Conservation (phyloP, 92 coral and sea anemone genomes). For the Epizoanthus rinbou region DNA sequence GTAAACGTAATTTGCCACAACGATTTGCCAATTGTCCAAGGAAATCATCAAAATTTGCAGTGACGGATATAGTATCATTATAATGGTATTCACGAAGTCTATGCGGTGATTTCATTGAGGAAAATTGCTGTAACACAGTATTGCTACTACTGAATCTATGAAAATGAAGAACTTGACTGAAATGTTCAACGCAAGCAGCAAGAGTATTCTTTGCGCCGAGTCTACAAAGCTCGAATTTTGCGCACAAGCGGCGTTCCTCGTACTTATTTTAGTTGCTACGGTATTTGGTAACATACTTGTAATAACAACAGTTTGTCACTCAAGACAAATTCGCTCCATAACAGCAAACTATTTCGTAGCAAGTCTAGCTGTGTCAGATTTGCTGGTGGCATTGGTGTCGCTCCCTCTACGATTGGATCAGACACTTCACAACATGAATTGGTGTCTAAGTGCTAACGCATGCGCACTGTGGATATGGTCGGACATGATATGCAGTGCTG, state of each 20-base stretch:
- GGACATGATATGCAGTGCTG: constrained; percentile 39
- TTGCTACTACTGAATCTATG: no score
- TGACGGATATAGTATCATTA: no score
- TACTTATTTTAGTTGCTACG: constrained; percentile 13
- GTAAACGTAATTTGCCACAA: no score
- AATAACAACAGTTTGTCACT: constrained; percentile 21
- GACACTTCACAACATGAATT: constrained; percentile 42
- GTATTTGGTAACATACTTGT: constrained; percentile 33
- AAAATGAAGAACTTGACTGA: neutral
- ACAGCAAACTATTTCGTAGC: constrained; percentile 37
- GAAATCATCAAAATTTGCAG: no score
- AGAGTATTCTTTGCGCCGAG: constrained; percentile 22
- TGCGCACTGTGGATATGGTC: constrained; percentile 48
- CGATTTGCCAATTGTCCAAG: no score
- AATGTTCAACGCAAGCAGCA: constrained; percentile 31
- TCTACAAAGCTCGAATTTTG: constrained; percentile 28
- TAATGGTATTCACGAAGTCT: no score
- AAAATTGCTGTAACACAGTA: no score
- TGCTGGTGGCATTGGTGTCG: constrained; percentile 35
- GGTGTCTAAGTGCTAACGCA: constrained; percentile 30
- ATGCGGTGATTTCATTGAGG: no score
- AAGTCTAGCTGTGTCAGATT: constrained; percentile 35
- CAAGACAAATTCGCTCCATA: constrained; percentile 38
- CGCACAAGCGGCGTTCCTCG: constrained; percentile 36
- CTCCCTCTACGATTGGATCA: constrained; percentile 35